phyloP scores from a whole-genome alignment of 2,797 vertebrate genomes.

The Tokudaia muenninki region DNA sequence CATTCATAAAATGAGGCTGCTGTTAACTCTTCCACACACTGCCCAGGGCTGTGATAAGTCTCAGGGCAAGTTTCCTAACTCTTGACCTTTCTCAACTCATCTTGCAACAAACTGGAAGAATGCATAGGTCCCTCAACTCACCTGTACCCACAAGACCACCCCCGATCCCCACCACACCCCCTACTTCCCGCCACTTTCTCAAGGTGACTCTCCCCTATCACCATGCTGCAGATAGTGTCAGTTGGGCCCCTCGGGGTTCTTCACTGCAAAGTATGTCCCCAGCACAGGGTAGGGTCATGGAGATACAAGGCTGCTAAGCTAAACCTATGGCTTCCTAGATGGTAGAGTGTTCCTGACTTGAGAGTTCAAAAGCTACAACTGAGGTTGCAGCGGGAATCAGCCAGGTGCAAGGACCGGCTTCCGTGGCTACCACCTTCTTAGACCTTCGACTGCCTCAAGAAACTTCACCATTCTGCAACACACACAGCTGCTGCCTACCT shows the following conservation, averaged over 20 bases:
- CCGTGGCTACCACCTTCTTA: background rate
- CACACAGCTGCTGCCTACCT: rapidly evolving
- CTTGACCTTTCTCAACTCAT: background rate
- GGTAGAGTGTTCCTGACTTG: background rate
- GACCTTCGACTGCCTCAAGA: background rate
- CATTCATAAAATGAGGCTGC: background rate
- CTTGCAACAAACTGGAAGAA: background rate
- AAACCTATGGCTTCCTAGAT: background rate
- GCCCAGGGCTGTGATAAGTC: background rate
- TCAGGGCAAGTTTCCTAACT: background rate
- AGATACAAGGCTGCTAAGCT: background rate
- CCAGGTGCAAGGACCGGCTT: background rate
- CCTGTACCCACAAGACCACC: background rate
- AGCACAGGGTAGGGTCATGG: background rate
- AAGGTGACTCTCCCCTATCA: background rate
- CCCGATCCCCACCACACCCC: rapidly evolving
- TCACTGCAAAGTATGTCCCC: background rate
- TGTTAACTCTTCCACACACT: background rate
- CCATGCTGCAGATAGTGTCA: rapidly evolving
- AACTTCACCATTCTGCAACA: background rate
- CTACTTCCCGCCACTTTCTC: background rate
- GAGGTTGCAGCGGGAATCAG: background rate
- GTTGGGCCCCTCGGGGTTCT: background rate
- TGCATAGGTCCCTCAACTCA: background rate
- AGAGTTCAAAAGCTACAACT: background rate